Base-by-base conservation (phyloP, 2,797 vertebrate genomes). In the Coracias cyanogaster region DNA sequence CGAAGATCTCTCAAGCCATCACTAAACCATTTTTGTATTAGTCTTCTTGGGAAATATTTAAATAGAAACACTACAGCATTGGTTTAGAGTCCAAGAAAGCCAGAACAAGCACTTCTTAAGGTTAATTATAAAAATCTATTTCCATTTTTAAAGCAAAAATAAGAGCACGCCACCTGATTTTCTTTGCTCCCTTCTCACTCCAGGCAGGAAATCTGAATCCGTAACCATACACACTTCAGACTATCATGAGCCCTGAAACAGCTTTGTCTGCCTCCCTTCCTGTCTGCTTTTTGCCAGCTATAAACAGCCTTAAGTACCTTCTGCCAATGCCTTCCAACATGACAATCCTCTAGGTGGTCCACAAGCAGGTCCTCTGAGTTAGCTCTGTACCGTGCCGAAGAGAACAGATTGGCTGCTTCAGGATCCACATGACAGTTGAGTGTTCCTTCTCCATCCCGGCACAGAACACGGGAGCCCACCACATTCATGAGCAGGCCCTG, bases 1-100 rank as follows among this genome's bases (percentile, higher is more conserved):
- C 0, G 0, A 72, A 65, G 35, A 20, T 55, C 71, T 45, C 77
- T 66, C 46, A 41, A 90, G 84, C 0, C 0, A 81, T 22, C 48
- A 35, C 37, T 19, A 77, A 88, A 57, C 35, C 46, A 17, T 20
- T 87, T 73, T 9, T 2, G 14, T 24, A 16, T n/a, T 22, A 19
- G 26, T 15, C 29, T 51, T 46, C 82, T 6, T 35, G 39, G 61
- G 37, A 91, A 88, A 86, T 10, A n/a, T 16, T 52, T 43, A 15
- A 55, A 73, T 5, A 70, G 39, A 60, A 73, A 60, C 61, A 48
- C 26, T 35, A 8, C 67, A 77, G 82, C 70, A 18, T 17, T 15
- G 52, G 41, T 16, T 55, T 1, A 8, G 7, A 43, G 52, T 1
- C 28, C n/a, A 45, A 88, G 46, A 41, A 54, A 84, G 29, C 10